A percentile compares a stretch with the other conserved stretches of the same genome.
Evolutionary conservation across 2,113 vertebrate genomes (phyloP).

Genomic region (Megaleporinus macrocephalus): DNA sequence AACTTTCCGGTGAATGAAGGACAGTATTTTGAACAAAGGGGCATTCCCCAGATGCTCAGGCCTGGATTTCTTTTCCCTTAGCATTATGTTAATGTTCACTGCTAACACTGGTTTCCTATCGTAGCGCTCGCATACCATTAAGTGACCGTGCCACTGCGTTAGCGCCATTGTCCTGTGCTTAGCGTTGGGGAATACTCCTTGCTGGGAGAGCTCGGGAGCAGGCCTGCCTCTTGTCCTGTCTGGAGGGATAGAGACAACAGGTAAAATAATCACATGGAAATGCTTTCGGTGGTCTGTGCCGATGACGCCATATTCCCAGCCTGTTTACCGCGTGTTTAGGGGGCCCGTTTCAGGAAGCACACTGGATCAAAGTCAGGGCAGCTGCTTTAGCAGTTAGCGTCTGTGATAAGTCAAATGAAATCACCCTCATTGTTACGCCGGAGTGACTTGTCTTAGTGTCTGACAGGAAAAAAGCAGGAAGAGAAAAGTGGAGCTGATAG

Average conservation of each 20-base stretch:
- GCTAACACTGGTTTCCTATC: slow-evolving; percentile 37
- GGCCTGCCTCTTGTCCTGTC: slow-evolving; percentile 9
- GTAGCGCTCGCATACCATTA: slow-evolving; percentile 20
- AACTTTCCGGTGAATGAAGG: slow-evolving; percentile 44
- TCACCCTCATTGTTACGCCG: slow-evolving; percentile 82
- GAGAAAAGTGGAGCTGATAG: slow-evolving; percentile 78
- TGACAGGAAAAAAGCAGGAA: slow-evolving; percentile 81
- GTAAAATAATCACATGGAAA: slow-evolving; percentile 49
- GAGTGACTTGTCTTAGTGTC: slow-evolving; percentile 80
- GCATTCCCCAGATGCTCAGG: slow-evolving; percentile 33
- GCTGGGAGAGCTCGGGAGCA: background rate
- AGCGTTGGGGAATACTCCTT: slow-evolving; percentile 14
- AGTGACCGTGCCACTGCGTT: slow-evolving; percentile 25
- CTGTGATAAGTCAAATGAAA: slow-evolving; percentile 81
- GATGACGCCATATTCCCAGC: slow-evolving; percentile 68
- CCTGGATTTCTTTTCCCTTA: background rate
- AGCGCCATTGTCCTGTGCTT: slow-evolving; percentile 25
- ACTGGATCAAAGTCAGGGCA: slow-evolving; percentile 82
- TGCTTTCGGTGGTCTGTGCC: slow-evolving; percentile 39
- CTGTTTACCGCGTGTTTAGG: slow-evolving; percentile 78
- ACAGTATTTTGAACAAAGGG: slow-evolving; percentile 43
- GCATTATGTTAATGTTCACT: slow-evolving; percentile 6
- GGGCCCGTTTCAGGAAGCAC: slow-evolving; percentile 79
- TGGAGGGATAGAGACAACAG: slow-evolving; percentile 36
- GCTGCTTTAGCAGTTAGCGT: slow-evolving; percentile 81